These are phyloP conservation scores for Teleopsis dalmanni DNA, from an alignment of 1,140 invertebrate genomes.

Conservation along the genomic window DNA sequence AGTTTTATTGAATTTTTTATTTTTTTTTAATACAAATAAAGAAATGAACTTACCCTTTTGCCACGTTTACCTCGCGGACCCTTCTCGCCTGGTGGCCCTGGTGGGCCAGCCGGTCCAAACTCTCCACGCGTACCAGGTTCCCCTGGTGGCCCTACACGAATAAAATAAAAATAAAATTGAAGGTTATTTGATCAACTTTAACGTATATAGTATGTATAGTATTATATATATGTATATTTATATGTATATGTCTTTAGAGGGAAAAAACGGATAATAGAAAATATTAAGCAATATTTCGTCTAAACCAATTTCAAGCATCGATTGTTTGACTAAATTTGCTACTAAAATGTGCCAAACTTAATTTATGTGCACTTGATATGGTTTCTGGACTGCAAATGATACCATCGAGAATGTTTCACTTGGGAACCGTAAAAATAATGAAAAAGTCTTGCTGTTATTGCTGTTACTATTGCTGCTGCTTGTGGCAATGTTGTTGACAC, in stretches of 20 bases:
- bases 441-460: too few species aligned
- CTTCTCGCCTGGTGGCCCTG: slow-evolving; percentile 55
- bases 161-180: slow-evolving; percentile 10
- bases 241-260: background rate
- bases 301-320: too few species aligned
- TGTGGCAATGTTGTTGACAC: too few species aligned
- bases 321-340: too few species aligned
- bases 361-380: too few species aligned
- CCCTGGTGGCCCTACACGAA: slow-evolving; percentile 57
- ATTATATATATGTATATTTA: background rate
- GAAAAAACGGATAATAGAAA: too few species aligned
- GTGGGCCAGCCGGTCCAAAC: slow-evolving; percentile 76
- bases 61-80: slow-evolving; percentile 65
- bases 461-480: too few species aligned
- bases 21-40: background rate
- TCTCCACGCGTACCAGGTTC: slow-evolving; percentile 76
- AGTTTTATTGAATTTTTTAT: background rate
- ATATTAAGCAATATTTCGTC: too few species aligned
- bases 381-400: too few species aligned
- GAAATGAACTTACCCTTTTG: slow-evolving; percentile 66
- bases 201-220: background rate
- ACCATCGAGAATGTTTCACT: too few species aligned
- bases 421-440: too few species aligned
- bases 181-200: background rate
- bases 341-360: too few species aligned